phyloP scores from a whole-genome alignment of 2,888 invertebrate species.

The Agrochola lota region DNA sequence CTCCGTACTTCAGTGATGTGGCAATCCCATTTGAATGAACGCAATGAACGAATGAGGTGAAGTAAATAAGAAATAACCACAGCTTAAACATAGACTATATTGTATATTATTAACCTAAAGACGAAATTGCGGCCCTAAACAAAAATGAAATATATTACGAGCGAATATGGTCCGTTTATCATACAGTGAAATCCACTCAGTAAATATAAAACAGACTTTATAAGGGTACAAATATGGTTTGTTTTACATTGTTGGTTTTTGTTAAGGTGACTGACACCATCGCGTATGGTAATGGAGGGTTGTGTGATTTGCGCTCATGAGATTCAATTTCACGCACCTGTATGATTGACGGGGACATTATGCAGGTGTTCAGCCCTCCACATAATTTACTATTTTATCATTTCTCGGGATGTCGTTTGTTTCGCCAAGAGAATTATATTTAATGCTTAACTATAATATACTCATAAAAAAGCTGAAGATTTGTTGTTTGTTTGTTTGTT shows the following conservation, averaged over 20 bases:
- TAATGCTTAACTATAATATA: constrained; percentile 32
- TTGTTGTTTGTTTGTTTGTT: too few species aligned
- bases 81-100: constrained; percentile 57
- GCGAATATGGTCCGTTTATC: constrained; percentile 71
- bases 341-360: constrained; percentile 87
- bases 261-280: constrained; percentile 74
- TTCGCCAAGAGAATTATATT: constrained; percentile 62
- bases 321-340: constrained; percentile 88
- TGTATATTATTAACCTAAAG: constrained; percentile 68
- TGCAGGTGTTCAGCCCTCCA: constrained; percentile 81
- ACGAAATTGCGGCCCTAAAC: constrained; percentile 68
- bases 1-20: constrained; percentile 38
- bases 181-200: constrained; percentile 60
- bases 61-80: constrained; percentile 62
- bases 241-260: constrained; percentile 56
- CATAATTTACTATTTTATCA: constrained; percentile 84
- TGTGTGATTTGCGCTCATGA: constrained; percentile 88
- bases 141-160: constrained; percentile 73
- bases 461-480: too few species aligned
- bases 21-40: constrained; percentile 47
- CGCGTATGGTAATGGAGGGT: constrained; percentile 80
- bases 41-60: constrained; percentile 55
- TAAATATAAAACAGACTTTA: constrained; percentile 63
- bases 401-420: constrained; percentile 75
- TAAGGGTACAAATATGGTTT: constrained; percentile 59